phyloP scores from a whole-genome alignment of 2,888 invertebrate species.

The Pegoplata infirma region DNA sequence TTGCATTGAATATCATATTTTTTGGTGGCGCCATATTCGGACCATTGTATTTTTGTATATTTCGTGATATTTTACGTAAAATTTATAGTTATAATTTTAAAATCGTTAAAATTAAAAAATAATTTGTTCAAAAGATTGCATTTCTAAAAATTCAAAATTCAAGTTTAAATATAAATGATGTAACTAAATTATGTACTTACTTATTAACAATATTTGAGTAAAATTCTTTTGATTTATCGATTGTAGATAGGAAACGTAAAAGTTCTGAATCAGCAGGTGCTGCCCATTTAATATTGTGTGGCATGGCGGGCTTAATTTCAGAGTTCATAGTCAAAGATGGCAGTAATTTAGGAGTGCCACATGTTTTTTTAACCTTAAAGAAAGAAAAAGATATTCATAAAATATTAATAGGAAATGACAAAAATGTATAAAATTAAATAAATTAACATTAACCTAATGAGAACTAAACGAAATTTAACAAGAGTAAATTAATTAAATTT shows the following conservation, averaged over 20 bases:
- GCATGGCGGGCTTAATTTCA: constrained; percentile 75
- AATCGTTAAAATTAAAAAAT: constrained; percentile 50
- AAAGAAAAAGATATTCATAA: too few relatives aligned
- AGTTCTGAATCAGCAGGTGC: constrained; percentile 83
- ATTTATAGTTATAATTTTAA: constrained; percentile 62
- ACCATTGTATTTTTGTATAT: constrained; percentile 70
- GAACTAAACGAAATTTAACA: too few relatives aligned
- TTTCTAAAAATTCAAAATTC: background rate
- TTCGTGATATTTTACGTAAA: constrained; percentile 66
- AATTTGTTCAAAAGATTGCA: constrained; percentile 15
- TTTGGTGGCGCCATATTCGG: constrained; percentile 68
- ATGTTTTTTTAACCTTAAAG: constrained; percentile 80
- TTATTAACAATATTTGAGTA: constrained; percentile 90
- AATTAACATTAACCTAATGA: too few relatives aligned
- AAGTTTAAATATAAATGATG: background rate
- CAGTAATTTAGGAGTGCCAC: constrained; percentile 78
- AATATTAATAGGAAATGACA: too few relatives aligned
- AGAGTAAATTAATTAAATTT: too few relatives aligned
- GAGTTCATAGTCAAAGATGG: constrained; percentile 72
- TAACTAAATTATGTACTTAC: constrained; percentile 68
- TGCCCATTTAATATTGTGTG: constrained; percentile 80
- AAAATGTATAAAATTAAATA: too few relatives aligned
- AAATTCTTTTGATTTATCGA: constrained; percentile 87
- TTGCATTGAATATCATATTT: constrained; percentile 67
- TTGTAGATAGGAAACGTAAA: constrained; percentile 82